These are phyloP conservation scores for Collichthys lucidus DNA, from an alignment of 2,113 vertebrate species.

Conservation along the genomic window DNA sequence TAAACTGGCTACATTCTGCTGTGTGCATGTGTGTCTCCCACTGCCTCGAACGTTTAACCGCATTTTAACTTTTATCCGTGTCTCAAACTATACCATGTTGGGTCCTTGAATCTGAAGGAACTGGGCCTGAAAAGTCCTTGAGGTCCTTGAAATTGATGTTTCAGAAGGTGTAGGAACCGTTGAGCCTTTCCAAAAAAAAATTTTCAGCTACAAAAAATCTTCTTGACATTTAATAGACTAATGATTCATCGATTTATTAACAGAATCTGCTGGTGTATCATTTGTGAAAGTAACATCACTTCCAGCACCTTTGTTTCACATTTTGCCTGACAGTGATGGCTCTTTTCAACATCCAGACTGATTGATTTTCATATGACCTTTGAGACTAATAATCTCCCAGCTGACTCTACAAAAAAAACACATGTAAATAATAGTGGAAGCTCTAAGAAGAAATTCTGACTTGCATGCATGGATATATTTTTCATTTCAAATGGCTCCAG, in stretches of 20 bases:
- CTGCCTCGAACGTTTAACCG: too few relatives aligned
- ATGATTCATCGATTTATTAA: neutral
- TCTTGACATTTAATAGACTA: neutral
- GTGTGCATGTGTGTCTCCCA: too few relatives aligned
- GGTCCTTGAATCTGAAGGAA: too few relatives aligned
- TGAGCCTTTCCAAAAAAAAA: too few relatives aligned
- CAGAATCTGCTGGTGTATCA: accelerated
- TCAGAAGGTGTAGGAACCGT: too few relatives aligned
- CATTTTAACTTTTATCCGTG: too few relatives aligned
- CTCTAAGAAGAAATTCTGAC: neutral
- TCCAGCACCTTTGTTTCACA: neutral
- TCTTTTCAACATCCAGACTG: neutral
- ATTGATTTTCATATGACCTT: neutral
- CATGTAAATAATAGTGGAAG: too few relatives aligned
- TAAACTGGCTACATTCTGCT: too few relatives aligned
- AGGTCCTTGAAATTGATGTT: too few relatives aligned
- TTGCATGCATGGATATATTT: neutral
- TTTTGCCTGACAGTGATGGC: neutral
- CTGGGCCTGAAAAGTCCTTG: too few relatives aligned
- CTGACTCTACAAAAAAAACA: neutral
- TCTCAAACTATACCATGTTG: too few relatives aligned
- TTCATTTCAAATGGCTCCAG: neutral
- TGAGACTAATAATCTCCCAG: neutral
- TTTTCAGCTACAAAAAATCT: too few relatives aligned
- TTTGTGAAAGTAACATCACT: neutral